Base-by-base conservation (phyloP, 1,140 invertebrate species). In the Notospermus geniculatus region DNA sequence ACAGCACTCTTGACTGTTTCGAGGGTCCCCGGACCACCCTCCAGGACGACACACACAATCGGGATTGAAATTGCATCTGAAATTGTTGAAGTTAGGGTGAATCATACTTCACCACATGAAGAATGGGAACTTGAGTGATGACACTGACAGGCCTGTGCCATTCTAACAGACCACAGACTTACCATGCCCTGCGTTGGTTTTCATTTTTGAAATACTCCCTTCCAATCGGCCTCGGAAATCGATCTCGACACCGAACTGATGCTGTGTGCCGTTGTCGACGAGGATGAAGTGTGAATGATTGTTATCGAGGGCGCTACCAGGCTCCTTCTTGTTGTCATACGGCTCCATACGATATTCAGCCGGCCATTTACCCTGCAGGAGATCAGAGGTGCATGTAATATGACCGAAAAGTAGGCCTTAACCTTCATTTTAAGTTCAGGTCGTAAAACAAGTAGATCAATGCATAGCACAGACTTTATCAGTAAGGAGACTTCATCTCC, bases 271-370 rank as follows among this genome's bases (percentile, higher is more conserved):
- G 70, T 83, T 76, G 65, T 84, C 83, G 11, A 83, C 80, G 50
- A 84, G 64, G 17, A 84, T 78, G 64, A 84, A 84, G 65, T 84
- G 82, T 1, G 82, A 75, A 67, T 84, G 83, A 65, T 84, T 82
- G 0, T 78, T 78, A 71, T 84, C 81, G 2, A 84, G 70, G n/a
- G 76, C 75, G 4, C 68, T 68, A 46, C 73, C 62, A 15, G 65
- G 64, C 1, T 32, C 17, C 19, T 55, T 62, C 32, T 50, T 54
- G 9, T 70, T 55, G 15, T 65, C 60, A n/a, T 50, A 23, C 4
- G 46, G 19, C 9, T 58, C 53, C 15, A 74, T 67, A 27, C 66
- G 62, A 62, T 80, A 79, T 28, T 60, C 19, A 9, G 72, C 76
- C 23, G 78, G 77, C 70, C 72, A 77, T 41, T 59, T 55, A 2